phyloP scores from a whole-genome alignment of 92 coral and sea anemone genomes.

The Epizoanthus illoricatus region DNA sequence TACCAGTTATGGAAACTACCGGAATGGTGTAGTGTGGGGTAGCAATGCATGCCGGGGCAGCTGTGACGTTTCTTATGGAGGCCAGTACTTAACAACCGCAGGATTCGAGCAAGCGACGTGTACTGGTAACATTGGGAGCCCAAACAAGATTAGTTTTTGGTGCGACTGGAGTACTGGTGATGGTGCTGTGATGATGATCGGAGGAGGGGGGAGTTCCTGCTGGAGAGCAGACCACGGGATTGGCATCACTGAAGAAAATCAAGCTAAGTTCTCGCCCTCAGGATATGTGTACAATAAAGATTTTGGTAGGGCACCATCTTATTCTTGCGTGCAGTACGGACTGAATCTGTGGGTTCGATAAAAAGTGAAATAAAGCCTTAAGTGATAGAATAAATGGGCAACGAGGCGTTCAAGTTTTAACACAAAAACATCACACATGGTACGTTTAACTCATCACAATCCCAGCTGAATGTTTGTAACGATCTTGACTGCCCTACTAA shows the following conservation, averaged over 20 bases:
- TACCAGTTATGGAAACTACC: conserved; percentile 26
- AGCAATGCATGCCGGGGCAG: conserved; percentile 14
- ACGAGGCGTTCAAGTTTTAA: too few species aligned
- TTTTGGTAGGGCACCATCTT: conserved; percentile 5
- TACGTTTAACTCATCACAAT: too few species aligned
- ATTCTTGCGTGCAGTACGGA: background rate
- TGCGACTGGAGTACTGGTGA: conserved; percentile 26
- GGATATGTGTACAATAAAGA: background rate
- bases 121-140: background rate
- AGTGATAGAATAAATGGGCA: too few species aligned
- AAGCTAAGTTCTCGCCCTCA: background rate
- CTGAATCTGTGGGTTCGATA: conserved; percentile 32
- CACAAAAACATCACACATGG: too few species aligned
- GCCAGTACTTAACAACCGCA: background rate
- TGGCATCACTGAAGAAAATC: conserved; percentile 31
- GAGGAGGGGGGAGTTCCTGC: conserved; percentile 27
- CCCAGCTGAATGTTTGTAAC: too few species aligned
- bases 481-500: too few species aligned
- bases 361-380: background rate
- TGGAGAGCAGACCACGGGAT: conserved; percentile 36
- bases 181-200: conserved; percentile 42
- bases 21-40: conserved; percentile 18
- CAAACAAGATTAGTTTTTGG: conserved; percentile 31
- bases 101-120: conserved; percentile 26
- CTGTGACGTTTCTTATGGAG: conserved; percentile 16